phyloP scores from a whole-genome alignment of 2,888 invertebrate genomes.

The Penaeus monodon region DNA sequence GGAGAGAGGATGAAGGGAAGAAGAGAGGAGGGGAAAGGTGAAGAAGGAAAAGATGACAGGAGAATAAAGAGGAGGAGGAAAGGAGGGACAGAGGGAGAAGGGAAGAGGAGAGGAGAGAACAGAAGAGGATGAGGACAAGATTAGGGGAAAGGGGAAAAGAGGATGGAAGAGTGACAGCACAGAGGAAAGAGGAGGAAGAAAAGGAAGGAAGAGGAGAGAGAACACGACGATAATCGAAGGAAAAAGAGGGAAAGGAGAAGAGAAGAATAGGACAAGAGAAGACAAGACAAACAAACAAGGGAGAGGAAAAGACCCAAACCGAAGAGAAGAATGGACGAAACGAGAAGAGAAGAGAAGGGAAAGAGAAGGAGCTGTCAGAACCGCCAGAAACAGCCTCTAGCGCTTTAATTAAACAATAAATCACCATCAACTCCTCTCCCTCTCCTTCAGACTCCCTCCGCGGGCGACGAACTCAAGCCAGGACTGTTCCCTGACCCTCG shows the following conservation, averaged over 20 bases:
- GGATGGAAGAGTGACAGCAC: neutral
- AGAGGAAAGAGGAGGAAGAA: neutral
- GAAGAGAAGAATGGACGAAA: neutral
- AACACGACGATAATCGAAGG: neutral
- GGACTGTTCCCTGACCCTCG: neutral
- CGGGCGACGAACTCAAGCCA: neutral
- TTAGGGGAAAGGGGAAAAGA: too few species aligned
- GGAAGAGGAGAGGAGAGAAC: neutral
- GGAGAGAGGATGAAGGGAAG: neutral
- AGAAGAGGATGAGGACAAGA: neutral
- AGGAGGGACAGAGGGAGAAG: too few species aligned
- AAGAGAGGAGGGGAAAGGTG: neutral
- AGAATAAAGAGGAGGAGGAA: neutral
- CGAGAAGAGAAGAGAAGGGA: neutral
- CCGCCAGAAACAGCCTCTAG: neutral
- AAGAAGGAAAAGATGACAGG: too few species aligned
- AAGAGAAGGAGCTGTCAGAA: neutral
- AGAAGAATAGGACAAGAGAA: neutral
- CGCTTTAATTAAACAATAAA: too few species aligned
- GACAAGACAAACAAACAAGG: neutral
- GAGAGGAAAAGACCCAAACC: neutral
- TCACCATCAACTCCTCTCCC: neutral
- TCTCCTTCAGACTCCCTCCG: neutral
- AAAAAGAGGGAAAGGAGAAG: too few species aligned
- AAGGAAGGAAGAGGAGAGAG: too few species aligned